phyloP scores from a whole-genome alignment of 2,888 invertebrate genomes.

The Steinernema scapterisci region DNA sequence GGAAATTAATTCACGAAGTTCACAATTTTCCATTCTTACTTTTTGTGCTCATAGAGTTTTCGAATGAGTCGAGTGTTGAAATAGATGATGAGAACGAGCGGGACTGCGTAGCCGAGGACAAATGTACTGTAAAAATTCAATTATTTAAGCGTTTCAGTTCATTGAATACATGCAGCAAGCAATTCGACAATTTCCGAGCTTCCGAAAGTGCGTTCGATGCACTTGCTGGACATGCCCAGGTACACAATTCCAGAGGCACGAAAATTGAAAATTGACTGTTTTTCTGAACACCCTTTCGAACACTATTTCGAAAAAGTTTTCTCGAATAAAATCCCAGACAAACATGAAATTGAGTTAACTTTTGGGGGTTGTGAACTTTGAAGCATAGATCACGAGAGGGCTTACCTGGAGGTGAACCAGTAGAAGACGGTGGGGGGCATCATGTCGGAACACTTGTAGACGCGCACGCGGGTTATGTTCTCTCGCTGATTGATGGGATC shows the following conservation, averaged over 20 bases:
- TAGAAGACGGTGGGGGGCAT: constrained; percentile 61
- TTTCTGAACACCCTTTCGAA: background rate
- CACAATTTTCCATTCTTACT: constrained; percentile 38
- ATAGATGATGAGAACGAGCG: constrained; percentile 59
- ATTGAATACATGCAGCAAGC: background rate
- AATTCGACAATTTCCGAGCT: background rate
- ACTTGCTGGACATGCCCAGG: too few species aligned
- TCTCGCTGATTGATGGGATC: constrained; percentile 39
- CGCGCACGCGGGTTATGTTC: constrained; percentile 61
- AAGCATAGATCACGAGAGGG: too few species aligned
- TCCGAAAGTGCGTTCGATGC: too few species aligned
- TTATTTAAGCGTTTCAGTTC: background rate
- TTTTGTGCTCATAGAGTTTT: constrained; percentile 58
- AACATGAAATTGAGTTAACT: too few species aligned
- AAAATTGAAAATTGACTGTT: too few species aligned
- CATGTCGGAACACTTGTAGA: constrained; percentile 58
- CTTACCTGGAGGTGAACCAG: constrained; percentile 60
- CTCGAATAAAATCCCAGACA: too few species aligned
- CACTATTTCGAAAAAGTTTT: too few species aligned
- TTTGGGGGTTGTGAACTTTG: too few species aligned
- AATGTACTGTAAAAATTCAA: constrained; percentile 53
- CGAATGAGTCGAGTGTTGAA: constrained; percentile 63
- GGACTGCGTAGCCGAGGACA: constrained; percentile 63
- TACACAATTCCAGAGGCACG: too few species aligned
- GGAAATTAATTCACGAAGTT: background rate